phyloP scores from a whole-genome alignment of 2,888 invertebrate species.

The Formica aserva region DNA sequence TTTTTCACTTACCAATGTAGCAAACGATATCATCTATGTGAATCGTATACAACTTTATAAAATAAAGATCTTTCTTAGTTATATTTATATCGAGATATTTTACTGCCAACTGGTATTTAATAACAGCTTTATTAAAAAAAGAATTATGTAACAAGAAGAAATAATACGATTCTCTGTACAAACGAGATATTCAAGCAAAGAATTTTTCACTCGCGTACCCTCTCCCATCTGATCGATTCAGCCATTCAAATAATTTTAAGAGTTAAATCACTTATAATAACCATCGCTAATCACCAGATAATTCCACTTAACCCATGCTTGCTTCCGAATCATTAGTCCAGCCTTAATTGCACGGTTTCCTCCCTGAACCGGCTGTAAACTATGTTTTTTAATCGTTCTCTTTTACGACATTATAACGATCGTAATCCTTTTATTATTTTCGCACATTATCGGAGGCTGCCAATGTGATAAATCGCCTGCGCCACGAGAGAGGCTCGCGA shows the following conservation, averaged over 20 bases:
- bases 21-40: not conserved
- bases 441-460: slow-evolving; percentile 17
- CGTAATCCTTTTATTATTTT: slow-evolving; percentile 35
- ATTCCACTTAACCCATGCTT: slow-evolving; percentile 42
- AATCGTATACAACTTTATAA: not conserved
- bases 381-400: slow-evolving; percentile 38
- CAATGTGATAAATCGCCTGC: slow-evolving; percentile 26
- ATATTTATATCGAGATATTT: not conserved
- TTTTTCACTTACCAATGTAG: not conserved
- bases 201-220: slow-evolving; percentile 5
- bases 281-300: slow-evolving; percentile 48
- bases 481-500: not conserved
- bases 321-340: slow-evolving; percentile 37
- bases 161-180: not conserved
- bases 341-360: slow-evolving; percentile 40
- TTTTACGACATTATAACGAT: slow-evolving; percentile 22
- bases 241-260: slow-evolving; percentile 44
- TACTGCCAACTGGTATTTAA: not conserved
- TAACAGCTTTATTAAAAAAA: not conserved
- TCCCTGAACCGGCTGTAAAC: not conserved
- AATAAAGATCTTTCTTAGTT: not conserved
- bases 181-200: not conserved
- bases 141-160: not conserved
- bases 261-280: slow-evolving; percentile 43
- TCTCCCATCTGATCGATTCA: not conserved